Percentiles rank a stretch among this genome's conserved stretches.
Evolutionary conservation across 2,888 invertebrate species (phyloP).

Genomic region (Stramonita haemastoma): DNA sequence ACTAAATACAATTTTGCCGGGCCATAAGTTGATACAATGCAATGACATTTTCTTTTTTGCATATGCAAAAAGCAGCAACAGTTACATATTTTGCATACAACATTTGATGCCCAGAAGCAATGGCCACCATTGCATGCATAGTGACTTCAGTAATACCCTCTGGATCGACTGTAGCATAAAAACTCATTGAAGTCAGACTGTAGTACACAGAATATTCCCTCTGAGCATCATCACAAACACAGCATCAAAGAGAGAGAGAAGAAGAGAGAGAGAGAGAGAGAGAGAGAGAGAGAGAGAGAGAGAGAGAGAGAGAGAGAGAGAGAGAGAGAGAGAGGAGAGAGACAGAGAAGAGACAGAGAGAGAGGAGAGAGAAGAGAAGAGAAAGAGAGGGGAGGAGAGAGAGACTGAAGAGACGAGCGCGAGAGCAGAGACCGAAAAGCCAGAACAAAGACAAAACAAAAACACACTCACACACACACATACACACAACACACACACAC

Average conservation of each 20-base stretch:
- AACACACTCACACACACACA: not conserved
- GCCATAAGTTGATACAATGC: no score
- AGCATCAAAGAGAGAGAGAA: constrained; percentile 3
- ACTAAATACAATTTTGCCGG: no score
- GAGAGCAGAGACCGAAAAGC: not conserved
- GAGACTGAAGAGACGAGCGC: not conserved
- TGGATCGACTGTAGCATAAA: no score
- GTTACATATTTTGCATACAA: no score
- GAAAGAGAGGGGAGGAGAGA: not conserved
- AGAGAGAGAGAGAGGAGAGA: not conserved
- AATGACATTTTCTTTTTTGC: no score
- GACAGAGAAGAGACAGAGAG: not conserved
- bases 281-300: not conserved
- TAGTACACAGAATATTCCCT: no score
- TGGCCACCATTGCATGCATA: no score
- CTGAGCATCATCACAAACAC: not conserved
- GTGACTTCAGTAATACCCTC: no score
- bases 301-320: constrained; percentile 1
- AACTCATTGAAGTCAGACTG: no score
- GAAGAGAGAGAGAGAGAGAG: not conserved
- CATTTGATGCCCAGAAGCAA: no score
- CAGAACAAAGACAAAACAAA: not conserved
- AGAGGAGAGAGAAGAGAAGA: not conserved
- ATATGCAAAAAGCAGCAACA: no score
- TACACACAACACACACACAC: not conserved